Conservation (phyloP, 2,113 vertebrate genomes). For the Campylomormyrus numenius region DNA sequence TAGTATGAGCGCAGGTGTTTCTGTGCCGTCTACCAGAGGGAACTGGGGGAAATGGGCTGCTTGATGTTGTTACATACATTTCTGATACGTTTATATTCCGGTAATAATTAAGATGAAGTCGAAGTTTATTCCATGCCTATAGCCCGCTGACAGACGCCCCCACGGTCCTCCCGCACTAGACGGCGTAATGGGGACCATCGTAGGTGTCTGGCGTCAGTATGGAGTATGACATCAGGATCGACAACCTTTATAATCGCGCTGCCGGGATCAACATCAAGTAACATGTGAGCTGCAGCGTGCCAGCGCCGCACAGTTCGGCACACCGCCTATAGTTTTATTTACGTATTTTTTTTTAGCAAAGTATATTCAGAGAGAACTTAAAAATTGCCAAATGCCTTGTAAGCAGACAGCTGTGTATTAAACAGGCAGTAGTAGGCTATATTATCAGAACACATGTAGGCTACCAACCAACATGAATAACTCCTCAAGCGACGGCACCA, state of each 20-base stretch:
- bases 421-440: not conserved
- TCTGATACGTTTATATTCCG: not conserved
- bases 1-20: not conserved
- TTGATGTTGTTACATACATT: not conserved
- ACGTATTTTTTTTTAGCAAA: not conserved
- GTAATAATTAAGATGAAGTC: not conserved
- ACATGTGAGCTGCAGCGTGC: not conserved
- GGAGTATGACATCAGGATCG: constrained; percentile 15
- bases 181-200: not conserved
- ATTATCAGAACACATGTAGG: not conserved
- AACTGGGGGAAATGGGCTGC: not conserved
- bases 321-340: not conserved
- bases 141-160: not conserved
- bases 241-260: not conserved
- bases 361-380: not conserved
- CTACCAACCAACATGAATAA: constrained; percentile 43
- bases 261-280: no score
- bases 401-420: not conserved
- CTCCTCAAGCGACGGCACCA: constrained; percentile 36
- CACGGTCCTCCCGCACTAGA: not conserved
- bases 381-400: not conserved
- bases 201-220: constrained; percentile 11
- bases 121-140: not conserved
- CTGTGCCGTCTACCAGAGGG: not conserved
- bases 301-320: not conserved